Evolutionary conservation across 2,113 vertebrate genomes (phyloP).

Genomic region (Aythya baeri): DNA sequence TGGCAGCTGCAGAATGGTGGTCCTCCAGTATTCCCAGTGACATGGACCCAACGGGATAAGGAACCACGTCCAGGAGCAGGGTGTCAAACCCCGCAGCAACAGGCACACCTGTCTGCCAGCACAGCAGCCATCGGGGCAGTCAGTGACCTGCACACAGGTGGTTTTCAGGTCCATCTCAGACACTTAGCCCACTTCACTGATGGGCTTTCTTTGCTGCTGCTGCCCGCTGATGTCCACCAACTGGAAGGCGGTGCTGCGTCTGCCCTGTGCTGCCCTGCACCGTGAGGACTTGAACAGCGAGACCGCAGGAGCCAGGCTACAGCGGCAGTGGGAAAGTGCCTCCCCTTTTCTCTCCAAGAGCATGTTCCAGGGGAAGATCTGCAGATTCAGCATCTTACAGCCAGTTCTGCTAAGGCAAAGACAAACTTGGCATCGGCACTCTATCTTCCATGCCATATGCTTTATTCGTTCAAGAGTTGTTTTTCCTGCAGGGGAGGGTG

Average conservation of each 20-base stretch:
- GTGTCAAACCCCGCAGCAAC: neutral
- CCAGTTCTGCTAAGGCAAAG: conserved; percentile 4
- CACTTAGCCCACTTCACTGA: neutral
- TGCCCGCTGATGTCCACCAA: neutral
- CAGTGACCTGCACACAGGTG: neutral
- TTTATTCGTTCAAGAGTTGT: neutral
- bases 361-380: neutral
- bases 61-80: neutral
- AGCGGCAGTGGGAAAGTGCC: neutral
- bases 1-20: neutral
- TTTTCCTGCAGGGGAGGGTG: conserved; percentile 56
- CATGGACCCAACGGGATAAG: neutral
- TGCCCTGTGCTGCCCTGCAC: neutral
- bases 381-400: conserved; percentile 43
- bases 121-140: neutral
- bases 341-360: neutral
- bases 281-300: neutral
- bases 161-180: neutral
- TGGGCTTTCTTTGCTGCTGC: neutral
- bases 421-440: conserved; percentile 3
- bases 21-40: neutral
- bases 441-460: conserved; percentile 25
- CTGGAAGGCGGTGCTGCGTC: neutral
- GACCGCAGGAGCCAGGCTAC: neutral
- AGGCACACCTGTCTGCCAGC: neutral